Percentiles rank a stretch among this genome's conserved stretches.
Conservation (phyloP, 1,140 invertebrate genomes). For the Drosophila guanche region DNA sequence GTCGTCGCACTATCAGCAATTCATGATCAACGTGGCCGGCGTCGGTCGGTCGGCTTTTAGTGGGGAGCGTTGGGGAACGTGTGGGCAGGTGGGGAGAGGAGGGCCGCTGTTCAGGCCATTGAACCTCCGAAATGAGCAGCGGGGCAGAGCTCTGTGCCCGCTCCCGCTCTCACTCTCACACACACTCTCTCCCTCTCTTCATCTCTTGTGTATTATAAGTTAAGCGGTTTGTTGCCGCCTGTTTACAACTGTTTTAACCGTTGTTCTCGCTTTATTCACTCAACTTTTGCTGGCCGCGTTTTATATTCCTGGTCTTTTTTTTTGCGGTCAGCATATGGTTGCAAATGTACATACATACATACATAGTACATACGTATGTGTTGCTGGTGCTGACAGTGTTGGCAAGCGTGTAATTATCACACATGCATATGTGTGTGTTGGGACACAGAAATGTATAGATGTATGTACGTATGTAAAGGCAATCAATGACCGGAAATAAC, state of each 20-base stretch:
- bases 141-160: slow-evolving; percentile 14
- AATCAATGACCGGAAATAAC: slow-evolving; percentile 73
- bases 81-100: slow-evolving; percentile 17
- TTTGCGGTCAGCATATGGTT: slow-evolving; percentile 49
- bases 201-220: slow-evolving; percentile 54
- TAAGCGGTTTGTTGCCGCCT: slow-evolving; percentile 59
- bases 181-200: slow-evolving; percentile 19
- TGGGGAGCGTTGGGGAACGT: background rate
- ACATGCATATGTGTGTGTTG: slow-evolving; percentile 15
- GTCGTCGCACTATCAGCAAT: slow-evolving; percentile 60
- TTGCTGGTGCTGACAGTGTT: slow-evolving; percentile 6
- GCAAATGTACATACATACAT: slow-evolving; percentile 8
- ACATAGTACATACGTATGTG: slow-evolving; percentile 12
- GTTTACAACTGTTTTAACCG: slow-evolving; percentile 77
- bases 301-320: slow-evolving; percentile 3
- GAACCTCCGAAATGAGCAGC: slow-evolving; percentile 64
- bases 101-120: slow-evolving; percentile 60
- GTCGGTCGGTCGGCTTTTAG: slow-evolving; percentile 7
- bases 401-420: slow-evolving; percentile 25
- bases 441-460: background rate
- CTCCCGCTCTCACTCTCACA: background rate
- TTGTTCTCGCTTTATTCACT: slow-evolving; percentile 57
- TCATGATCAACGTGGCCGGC: slow-evolving; percentile 57
- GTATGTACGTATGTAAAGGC: slow-evolving; percentile 20
- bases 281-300: slow-evolving; percentile 25